Conservation (phyloP, 2,888 invertebrate genomes). For the Noctua janthe region DNA sequence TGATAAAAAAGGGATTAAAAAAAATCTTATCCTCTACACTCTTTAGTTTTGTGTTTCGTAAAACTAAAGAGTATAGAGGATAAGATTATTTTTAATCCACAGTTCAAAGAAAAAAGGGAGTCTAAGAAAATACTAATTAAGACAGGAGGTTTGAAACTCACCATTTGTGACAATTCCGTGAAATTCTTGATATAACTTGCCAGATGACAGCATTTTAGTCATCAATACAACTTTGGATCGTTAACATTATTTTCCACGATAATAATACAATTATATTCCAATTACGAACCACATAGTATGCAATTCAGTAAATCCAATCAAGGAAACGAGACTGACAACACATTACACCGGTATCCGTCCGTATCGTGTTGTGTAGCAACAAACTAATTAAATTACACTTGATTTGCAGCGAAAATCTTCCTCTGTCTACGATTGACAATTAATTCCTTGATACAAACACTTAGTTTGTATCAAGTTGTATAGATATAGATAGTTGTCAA, state of each 20-base stretch:
- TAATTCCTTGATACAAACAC: constrained; percentile 33
- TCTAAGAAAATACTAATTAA: background rate
- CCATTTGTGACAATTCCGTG: background rate
- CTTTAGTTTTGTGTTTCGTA: background rate
- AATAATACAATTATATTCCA: constrained; percentile 11
- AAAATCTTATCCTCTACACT: too few relatives aligned
- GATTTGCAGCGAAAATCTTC: constrained; percentile 55
- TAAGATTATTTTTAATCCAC: constrained; percentile 5
- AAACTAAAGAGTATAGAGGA: background rate
- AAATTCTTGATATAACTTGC: background rate
- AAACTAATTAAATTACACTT: constrained; percentile 43
- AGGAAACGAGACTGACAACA: constrained; percentile 53
- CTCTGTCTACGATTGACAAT: constrained; percentile 37
- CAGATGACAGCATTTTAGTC: background rate
- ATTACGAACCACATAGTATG: constrained; percentile 14
- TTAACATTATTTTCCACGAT: background rate
- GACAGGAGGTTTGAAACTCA: background rate
- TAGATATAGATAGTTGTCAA: constrained; percentile 34
- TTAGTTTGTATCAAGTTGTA: constrained; percentile 17
- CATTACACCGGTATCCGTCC: constrained; percentile 25
- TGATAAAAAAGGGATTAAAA: background rate
- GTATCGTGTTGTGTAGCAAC: constrained; percentile 43
- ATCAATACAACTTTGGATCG: background rate
- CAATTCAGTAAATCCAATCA: constrained; percentile 37
- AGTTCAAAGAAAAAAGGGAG: constrained; percentile 3